These are phyloP conservation scores for Recurvirostra avosetta DNA, from an alignment of 2,113 vertebrate genomes.

Conservation along the genomic window DNA sequence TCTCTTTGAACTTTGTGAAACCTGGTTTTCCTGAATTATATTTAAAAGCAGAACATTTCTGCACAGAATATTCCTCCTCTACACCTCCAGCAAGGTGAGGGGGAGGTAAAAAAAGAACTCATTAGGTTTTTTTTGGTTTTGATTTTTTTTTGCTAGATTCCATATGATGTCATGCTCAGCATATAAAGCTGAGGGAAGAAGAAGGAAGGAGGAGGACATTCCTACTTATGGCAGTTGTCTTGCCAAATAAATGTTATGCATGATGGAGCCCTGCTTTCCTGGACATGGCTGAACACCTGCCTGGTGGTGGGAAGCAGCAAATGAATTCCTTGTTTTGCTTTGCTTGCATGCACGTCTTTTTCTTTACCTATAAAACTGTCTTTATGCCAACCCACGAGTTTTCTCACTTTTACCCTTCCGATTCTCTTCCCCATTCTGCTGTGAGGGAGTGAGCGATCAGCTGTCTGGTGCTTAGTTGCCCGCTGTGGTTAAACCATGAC, in stretches of 20 bases:
- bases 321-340: not conserved
- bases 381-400: not conserved
- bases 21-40: not conserved
- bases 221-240: rapidly evolving
- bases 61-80: not conserved
- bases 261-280: not conserved
- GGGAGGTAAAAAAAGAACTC: not conserved
- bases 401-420: not conserved
- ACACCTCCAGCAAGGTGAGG: rapidly evolving
- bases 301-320: not conserved
- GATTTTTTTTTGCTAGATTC: not conserved
- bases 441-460: not conserved
- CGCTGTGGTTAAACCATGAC: not conserved
- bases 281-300: not conserved
- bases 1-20: not conserved
- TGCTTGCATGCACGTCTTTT: rapidly evolving
- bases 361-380: not conserved
- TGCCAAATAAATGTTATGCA: rapidly evolving
- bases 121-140: rapidly evolving
- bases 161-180: not conserved
- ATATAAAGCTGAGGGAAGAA: not conserved
- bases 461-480: not conserved
- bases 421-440: not conserved
- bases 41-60: not conserved
- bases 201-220: not conserved